Conservation (phyloP, 2,797 vertebrate genomes). For the Okamejei kenojei region DNA sequence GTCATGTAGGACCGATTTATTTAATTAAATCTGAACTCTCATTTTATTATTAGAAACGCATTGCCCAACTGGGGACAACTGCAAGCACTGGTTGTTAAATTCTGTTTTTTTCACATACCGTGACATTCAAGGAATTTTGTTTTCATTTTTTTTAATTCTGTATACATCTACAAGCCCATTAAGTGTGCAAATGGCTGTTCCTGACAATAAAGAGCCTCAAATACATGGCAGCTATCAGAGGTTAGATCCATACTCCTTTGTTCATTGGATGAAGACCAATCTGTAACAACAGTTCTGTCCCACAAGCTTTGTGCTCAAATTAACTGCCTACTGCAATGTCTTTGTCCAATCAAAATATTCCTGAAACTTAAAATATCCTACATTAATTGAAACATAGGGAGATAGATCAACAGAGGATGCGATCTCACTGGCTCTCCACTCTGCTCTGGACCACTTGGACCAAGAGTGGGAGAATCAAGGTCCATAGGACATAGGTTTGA, state of each 20-base stretch:
- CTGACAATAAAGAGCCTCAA: neutral
- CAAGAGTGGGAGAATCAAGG: no score
- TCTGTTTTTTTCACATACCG: neutral
- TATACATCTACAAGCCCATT: neutral
- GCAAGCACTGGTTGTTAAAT: neutral
- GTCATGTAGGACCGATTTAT: neutral
- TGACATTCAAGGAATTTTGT: neutral
- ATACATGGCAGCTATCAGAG: neutral
- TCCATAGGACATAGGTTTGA: no score
- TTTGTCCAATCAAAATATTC: no score
- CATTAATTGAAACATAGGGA: no score
- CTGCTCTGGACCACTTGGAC: no score
- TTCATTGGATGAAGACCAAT: neutral
- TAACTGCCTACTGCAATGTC: no score
- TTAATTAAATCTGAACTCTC: neutral
- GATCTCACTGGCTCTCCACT: no score
- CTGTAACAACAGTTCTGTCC: neutral
- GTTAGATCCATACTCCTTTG: neutral
- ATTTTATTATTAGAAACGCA: neutral
- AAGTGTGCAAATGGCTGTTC: neutral
- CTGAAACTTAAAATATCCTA: no score
- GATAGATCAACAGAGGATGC: no score
- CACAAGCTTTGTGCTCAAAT: neutral
- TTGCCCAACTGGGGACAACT: neutral
- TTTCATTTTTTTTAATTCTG: neutral